Percentiles rank a stretch among this genome's conserved stretches.
These are phyloP conservation scores for Hyles euphorbiae DNA, from an alignment of 1,140 invertebrate genomes.

Conservation along the genomic window DNA sequence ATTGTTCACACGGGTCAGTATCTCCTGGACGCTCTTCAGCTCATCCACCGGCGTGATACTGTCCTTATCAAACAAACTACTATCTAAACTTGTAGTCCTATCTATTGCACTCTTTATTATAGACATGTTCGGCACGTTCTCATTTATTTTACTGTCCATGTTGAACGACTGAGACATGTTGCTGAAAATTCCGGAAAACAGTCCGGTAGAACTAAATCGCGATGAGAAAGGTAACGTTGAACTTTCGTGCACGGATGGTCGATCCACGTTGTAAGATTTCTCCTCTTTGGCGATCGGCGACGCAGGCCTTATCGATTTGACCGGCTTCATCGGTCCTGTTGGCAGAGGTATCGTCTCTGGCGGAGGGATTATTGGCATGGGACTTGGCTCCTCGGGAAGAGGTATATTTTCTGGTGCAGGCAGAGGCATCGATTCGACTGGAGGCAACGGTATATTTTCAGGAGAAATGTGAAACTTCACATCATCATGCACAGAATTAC, in stretches of 20 bases:
- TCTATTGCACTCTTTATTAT: constrained; percentile 74
- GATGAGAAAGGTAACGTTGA: constrained; percentile 51
- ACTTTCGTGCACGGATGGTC: constrained; percentile 41
- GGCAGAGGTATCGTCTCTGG: constrained; percentile 60
- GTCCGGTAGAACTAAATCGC: constrained; percentile 56
- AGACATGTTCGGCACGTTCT: constrained; percentile 69
- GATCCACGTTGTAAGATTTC: constrained; percentile 22
- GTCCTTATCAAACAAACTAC: constrained; percentile 62
- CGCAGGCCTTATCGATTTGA: constrained; percentile 14
- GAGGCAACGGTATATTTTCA: constrained; percentile 64
- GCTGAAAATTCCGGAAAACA: constrained; percentile 67
- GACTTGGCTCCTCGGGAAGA: constrained; percentile 54
- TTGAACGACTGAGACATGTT: constrained; percentile 57
- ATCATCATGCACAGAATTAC: constrained; percentile 40
- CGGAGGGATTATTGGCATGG: constrained; percentile 37
- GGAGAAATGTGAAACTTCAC: constrained; percentile 46
- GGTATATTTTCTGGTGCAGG: constrained; percentile 59
- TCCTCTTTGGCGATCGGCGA: constrained; percentile 32
- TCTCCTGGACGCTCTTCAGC: constrained; percentile 68
- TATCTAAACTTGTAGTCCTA: constrained; percentile 70
- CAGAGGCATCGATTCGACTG: constrained; percentile 54
- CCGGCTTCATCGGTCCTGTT: constrained; percentile 46
- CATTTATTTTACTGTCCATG: constrained; percentile 45
- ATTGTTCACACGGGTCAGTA: constrained; percentile 69
- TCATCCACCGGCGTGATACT: constrained; percentile 61